Evolutionary conservation across 2,888 invertebrate genomes (phyloP).

Genomic region (Archaeoteleia sp.): DNA sequence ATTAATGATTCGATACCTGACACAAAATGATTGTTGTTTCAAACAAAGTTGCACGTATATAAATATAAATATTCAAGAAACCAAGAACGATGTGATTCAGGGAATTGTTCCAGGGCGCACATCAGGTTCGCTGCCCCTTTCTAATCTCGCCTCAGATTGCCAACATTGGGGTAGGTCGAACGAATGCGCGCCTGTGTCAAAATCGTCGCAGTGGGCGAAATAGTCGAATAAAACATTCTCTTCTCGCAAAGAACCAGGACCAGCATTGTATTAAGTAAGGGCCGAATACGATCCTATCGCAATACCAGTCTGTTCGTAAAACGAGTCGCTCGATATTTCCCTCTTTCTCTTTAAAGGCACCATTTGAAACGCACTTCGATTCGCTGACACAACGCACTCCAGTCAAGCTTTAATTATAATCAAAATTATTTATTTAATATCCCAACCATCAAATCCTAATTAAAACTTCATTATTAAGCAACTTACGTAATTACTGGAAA

Average conservation of each 20-base stretch:
- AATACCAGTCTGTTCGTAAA: slow-evolving; percentile 25
- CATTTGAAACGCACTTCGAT: slow-evolving; percentile 28
- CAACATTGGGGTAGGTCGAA: slow-evolving; percentile 57
- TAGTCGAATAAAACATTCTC: slow-evolving; percentile 24
- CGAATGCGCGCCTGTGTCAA: slow-evolving; percentile 8
- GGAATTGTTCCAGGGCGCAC: no score
- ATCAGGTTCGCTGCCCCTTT: slow-evolving; percentile 34
- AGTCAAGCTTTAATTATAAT: background rate
- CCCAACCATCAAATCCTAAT: background rate
- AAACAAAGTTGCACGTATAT: no score
- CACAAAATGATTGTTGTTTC: no score
- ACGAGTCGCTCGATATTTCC: slow-evolving; percentile 38
- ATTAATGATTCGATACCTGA: no score
- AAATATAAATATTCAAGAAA: no score
- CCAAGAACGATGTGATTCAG: no score
- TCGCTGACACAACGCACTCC: slow-evolving; percentile 13
- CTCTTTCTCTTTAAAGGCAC: slow-evolving; percentile 21
- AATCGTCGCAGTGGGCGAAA: slow-evolving; percentile 1
- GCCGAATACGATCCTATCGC: background rate
- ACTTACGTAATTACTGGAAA: no score
- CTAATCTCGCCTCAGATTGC: no score
- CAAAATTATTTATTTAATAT: background rate
- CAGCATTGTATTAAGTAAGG: slow-evolving; percentile 19
- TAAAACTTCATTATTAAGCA: no score
- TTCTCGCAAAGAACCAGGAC: slow-evolving; percentile 10